Percentiles rank a stretch among this genome's conserved stretches.
phyloP scores from a whole-genome alignment of 1,140 invertebrate species.

The Patella vulgata region DNA sequence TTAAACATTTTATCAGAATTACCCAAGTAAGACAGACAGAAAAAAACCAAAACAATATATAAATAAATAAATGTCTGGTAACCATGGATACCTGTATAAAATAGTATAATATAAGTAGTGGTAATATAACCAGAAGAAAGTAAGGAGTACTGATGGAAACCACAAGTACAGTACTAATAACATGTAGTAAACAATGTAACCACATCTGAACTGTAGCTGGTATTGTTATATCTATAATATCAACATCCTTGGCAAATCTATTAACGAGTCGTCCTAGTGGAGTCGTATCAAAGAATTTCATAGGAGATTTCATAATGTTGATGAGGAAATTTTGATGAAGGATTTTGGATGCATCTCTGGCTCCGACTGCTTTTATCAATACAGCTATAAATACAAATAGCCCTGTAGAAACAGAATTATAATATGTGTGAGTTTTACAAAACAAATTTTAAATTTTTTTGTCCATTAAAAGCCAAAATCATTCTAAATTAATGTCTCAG shows the following conservation, averaged over 20 bases:
- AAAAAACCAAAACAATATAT: too few species aligned
- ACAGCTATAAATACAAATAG: background rate
- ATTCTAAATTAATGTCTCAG: too few species aligned
- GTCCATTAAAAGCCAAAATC: background rate
- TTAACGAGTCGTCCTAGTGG: conserved; percentile 74
- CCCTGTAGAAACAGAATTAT: too few species aligned
- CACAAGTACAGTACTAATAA: conserved; percentile 86
- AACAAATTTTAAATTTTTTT: background rate
- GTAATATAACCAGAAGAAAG: conserved; percentile 84
- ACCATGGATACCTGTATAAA: too few species aligned
- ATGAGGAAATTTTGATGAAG: conserved; percentile 39
- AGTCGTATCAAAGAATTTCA: conserved; percentile 76
- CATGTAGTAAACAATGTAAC: conserved; percentile 68
- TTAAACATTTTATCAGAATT: too few species aligned
- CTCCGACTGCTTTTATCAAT: background rate
- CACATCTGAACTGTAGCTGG: conserved; percentile 43
- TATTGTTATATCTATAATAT: conserved; percentile 61
- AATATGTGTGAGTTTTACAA: too few species aligned
- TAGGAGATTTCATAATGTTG: conserved; percentile 74
- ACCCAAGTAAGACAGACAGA: too few species aligned
- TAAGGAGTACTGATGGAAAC: conserved; percentile 89
- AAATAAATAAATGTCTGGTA: too few species aligned
- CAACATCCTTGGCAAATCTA: conserved; percentile 72
- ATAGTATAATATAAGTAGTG: conserved; percentile 77
- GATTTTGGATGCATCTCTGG: background rate